Evolutionary conservation across 1,140 invertebrate species (phyloP), one percentile per base, ranked within the genome.

Genomic region (Pachypeltis micranthus): DNA sequence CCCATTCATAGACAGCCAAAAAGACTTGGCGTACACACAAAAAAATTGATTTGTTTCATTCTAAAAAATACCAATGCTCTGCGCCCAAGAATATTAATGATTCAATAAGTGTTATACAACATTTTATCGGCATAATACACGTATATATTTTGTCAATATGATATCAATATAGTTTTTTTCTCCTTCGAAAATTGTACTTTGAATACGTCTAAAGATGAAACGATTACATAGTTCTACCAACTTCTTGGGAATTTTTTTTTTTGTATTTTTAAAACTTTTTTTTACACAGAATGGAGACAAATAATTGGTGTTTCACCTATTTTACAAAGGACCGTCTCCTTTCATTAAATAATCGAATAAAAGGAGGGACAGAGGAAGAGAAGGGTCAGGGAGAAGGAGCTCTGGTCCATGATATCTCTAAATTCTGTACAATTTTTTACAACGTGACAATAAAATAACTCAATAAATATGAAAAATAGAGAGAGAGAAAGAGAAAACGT

Each of bases 241-340:
- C n/a, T n/a, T n/a, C n/a, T n/a, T n/a, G n/a, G n/a, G n/a, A n/a
- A n/a, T n/a, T n/a, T n/a, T n/a, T n/a, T n/a, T n/a, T n/a, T n/a
- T n/a, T n/a, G n/a, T n/a, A n/a, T n/a, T n/a, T n/a, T n/a, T n/a
- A n/a, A n/a, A n/a, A n/a, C n/a, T n/a, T n/a, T n/a, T 51, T 14
- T 10, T 51, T 10, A 51, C 23, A 51, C 47, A 51, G 47, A 51
- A 51, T 27, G 44, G 44, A 54, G 60, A 62, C 24, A 51, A 62
- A 51, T 26, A 62, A 62, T 51, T 62, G 44, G 60, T 62, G 60
- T 62, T 62, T 24, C 60, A 51, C 44, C 28, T 61, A 61, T 61
- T 61, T 61, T 51, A 51, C 47, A 51, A 10, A 21, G 47, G 47
- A 7, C 31, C 7, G 31, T 39, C 16, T 16, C 31, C n/a, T n/a